A percentile compares a stretch with the other conserved stretches of the same genome.
These are phyloP conservation scores for Neomonachus schauinslandi DNA, from an alignment of 2,113 vertebrate genomes.

Conservation along the genomic window DNA sequence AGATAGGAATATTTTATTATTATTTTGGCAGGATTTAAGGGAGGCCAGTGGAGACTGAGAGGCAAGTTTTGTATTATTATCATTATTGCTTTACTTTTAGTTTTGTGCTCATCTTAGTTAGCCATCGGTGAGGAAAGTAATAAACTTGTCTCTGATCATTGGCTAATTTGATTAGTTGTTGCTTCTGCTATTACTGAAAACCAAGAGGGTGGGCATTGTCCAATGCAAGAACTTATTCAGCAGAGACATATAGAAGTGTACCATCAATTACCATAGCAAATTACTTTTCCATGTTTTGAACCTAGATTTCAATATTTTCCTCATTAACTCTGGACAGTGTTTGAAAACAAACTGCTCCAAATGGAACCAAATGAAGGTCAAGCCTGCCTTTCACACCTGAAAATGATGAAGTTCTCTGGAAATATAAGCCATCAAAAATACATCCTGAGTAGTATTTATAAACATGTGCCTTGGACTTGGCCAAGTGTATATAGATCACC, in stretches of 20 bases:
- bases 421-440: slow-evolving; percentile 40
- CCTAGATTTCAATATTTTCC: slow-evolving; percentile 57
- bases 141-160: neutral
- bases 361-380: slow-evolving; percentile 47
- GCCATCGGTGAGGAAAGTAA: neutral
- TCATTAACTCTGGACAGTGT: slow-evolving; percentile 18
- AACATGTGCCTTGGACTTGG: neutral
- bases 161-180: slow-evolving; percentile 38
- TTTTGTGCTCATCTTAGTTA: slow-evolving; percentile 57
- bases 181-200: slow-evolving; percentile 38
- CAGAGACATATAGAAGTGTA: neutral
- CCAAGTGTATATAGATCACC: neutral
- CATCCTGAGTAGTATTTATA: neutral
- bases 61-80: neutral
- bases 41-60: neutral
- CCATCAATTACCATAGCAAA: slow-evolving; percentile 14
- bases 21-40: slow-evolving; percentile 33
- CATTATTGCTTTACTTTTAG: neutral
- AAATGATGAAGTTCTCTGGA: slow-evolving; percentile 12
- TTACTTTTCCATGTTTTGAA: slow-evolving; percentile 45
- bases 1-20: slow-evolving; percentile 52
- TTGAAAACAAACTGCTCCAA: slow-evolving; percentile 48
- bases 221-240: slow-evolving; percentile 25
- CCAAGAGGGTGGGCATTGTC: neutral
- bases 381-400: neutral